phyloP scores from a whole-genome alignment of 30 jellyfish, hydroid and myxozoan species.

The Mastigias papua region DNA sequence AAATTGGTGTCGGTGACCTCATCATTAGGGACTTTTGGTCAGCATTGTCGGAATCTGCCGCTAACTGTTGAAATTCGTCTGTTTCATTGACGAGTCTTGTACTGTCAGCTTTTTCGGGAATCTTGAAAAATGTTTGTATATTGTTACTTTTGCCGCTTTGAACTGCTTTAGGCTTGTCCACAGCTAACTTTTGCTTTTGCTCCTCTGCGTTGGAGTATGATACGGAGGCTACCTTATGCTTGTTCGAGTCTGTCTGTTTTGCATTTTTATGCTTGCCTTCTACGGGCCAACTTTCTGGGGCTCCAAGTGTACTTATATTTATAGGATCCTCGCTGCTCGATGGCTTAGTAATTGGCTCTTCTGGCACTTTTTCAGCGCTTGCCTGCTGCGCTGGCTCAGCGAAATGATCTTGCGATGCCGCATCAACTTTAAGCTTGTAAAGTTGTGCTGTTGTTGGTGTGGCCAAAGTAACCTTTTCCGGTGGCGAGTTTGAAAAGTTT shows the following conservation, averaged over 20 bases:
- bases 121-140: not conserved
- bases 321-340: conserved; percentile 21
- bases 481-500: not conserved
- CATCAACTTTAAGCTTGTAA: conserved; percentile 58
- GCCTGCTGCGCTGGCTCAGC: conserved; percentile 25
- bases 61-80: conserved; percentile 8
- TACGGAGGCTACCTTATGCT: conserved; percentile 60
- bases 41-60: conserved; percentile 9
- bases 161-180: not conserved
- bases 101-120: not conserved
- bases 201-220: conserved; percentile 44
- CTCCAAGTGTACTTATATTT: conserved; percentile 60
- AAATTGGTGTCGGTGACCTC: conserved; percentile 32
- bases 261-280: conserved; percentile 40
- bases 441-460: conserved; percentile 49
- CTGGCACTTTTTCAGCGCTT: conserved; percentile 5
- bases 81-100: not conserved
- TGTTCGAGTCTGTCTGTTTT: conserved; percentile 41
- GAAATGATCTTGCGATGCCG: conserved; percentile 24
- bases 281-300: conserved; percentile 92
- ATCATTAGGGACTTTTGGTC: conserved; percentile 32
- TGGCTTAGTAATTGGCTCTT: conserved; percentile 13
- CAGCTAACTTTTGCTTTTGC: conserved; percentile 48
- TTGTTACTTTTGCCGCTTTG: not conserved
- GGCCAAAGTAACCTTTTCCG: conserved; percentile 4